phyloP scores from a whole-genome alignment of 2,113 vertebrate species.

The Alaudala cheleensis region DNA sequence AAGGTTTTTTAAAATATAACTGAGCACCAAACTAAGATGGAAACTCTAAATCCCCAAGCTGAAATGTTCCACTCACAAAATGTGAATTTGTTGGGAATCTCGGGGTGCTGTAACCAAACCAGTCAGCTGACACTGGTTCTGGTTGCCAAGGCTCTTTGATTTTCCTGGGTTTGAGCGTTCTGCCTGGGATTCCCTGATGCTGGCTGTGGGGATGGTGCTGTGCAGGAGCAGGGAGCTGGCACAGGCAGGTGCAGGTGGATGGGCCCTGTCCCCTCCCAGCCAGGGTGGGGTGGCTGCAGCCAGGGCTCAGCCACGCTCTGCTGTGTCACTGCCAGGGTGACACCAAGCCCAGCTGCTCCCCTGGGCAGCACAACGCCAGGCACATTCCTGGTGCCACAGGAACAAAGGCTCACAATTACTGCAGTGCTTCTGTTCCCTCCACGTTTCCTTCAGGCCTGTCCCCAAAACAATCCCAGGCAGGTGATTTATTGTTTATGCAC shows the following conservation, averaged over 20 bases:
- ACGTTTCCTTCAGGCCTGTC: background rate
- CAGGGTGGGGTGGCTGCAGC: background rate
- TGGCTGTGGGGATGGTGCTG: background rate
- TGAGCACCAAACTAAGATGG: background rate
- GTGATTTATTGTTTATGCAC: background rate
- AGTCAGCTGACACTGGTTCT: background rate
- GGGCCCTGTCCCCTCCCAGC: background rate
- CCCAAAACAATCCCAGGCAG: background rate
- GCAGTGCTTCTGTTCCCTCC: background rate
- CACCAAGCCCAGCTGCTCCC: background rate
- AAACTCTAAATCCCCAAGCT: background rate
- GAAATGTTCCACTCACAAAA: background rate
- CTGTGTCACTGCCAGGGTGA: background rate
- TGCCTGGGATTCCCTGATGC: background rate
- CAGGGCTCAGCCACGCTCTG: background rate
- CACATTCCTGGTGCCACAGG: background rate
- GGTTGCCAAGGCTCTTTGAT: background rate
- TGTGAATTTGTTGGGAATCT: background rate
- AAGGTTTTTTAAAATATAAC: background rate
- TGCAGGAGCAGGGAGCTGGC: accelerated
- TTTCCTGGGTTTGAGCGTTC: background rate
- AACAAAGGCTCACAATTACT: background rate
- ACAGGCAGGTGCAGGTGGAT: background rate
- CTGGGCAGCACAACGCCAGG: background rate
- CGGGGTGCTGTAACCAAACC: background rate